Evolutionary conservation across 2,888 invertebrate species (phyloP).

Genomic region (Melanostoma mellinum): DNA sequence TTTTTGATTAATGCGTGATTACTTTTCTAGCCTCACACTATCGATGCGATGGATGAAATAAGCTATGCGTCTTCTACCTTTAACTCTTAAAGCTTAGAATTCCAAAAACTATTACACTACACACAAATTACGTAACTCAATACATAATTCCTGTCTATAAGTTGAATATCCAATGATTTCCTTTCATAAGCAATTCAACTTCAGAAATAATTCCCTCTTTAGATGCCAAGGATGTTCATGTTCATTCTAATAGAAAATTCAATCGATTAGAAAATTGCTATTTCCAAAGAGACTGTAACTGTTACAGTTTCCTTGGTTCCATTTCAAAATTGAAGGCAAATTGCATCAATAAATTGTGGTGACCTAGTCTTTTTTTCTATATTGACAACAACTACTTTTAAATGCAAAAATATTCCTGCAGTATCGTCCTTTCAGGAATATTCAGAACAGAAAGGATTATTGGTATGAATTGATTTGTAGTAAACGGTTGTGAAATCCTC

Average conservation of each 20-base stretch:
- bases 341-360: slow-evolving; percentile 21
- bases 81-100: no score
- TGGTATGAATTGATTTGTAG: no score
- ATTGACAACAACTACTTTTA: slow-evolving; percentile 29
- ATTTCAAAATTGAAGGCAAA: slow-evolving; percentile 20
- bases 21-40: no score
- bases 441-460: slow-evolving; percentile 18
- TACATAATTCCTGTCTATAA: no score
- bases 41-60: no score
- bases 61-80: no score
- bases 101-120: no score
- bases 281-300: slow-evolving; percentile 12
- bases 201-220: slow-evolving; percentile 5
- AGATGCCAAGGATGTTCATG: slow-evolving; percentile 6
- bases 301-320: background rate
- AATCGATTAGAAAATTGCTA: slow-evolving; percentile 34
- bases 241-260: slow-evolving; percentile 13
- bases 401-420: slow-evolving; percentile 65
- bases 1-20: no score
- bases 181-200: slow-evolving; percentile 8
- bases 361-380: slow-evolving; percentile 8
- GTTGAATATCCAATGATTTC: background rate
- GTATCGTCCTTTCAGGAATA: slow-evolving; percentile 44
- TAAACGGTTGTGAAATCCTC: background rate
- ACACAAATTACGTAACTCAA: no score